Evolutionary conservation across 2,797 vertebrate species (phyloP).

Genomic region (Lacerta agilis): DNA sequence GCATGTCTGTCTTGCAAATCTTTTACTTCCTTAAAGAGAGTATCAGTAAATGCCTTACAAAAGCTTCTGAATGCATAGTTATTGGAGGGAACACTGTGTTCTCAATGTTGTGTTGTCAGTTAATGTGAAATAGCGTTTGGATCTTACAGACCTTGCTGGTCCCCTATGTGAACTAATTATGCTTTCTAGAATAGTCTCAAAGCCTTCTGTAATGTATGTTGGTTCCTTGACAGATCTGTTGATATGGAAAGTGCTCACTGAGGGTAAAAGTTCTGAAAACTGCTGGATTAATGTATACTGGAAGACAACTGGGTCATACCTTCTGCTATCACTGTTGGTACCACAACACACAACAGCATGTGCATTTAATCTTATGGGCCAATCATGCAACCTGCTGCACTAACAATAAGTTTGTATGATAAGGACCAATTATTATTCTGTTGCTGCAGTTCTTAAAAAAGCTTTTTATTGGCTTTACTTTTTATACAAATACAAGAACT

Average conservation of each 20-base stretch:
- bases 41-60: background rate
- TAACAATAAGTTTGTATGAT: background rate
- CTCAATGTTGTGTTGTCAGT: background rate
- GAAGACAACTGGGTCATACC: background rate
- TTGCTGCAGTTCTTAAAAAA: background rate
- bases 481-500: no score
- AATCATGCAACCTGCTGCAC: background rate
- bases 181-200: background rate
- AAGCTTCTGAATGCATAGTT: background rate
- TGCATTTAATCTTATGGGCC: background rate
- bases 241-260: background rate
- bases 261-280: background rate
- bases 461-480: no score
- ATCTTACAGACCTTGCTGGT: background rate
- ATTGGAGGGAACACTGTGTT: background rate
- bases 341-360: background rate
- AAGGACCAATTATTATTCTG: background rate
- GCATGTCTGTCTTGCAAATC: background rate
- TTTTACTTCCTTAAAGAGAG: background rate
- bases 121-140: background rate
- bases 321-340: background rate
- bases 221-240: background rate
- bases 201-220: background rate
- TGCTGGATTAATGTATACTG: background rate
- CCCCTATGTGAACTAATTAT: background rate